Base-by-base conservation (phyloP, 92 coral and sea anemone species). In the Siderastrea radians region DNA sequence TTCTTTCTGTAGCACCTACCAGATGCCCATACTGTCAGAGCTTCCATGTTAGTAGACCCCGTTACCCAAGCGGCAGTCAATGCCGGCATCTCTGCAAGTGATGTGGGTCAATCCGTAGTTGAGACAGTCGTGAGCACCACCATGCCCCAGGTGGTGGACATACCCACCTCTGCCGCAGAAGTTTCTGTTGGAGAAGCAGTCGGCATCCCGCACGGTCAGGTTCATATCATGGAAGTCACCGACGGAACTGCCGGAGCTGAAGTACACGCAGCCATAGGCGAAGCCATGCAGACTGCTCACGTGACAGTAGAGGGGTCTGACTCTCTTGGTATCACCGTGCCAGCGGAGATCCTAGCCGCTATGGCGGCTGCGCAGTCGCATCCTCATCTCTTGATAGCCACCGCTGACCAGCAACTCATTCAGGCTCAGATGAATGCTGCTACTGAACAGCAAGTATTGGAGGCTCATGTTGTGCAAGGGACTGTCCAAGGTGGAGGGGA, bases 31-130 rank as follows among this genome's bases (percentile, higher is more conserved):
- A 10, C 63, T 1, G 87, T 84, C 26, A 63, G 80, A 19, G 80
- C 87, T 53, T 53, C 87, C 49, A 89, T 93, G 55, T 58, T 95
- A 14, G 93, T 95, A 6, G 98, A 95, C 75, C 96, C 98, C 38
- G 98, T 95, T 57, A 93, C 98, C 1, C 98, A 95, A 68, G 98
- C 98, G 9, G 98, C 98, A 63, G 98, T 95, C 84, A 95, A 82
- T 87, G 98, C 98, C 19, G 98, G 98, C 43, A 95, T 95, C 66
- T 93, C 98, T 49, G 96, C 96, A 14, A 88, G 88, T 68, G 96
- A 93, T 78, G 96, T 90, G 19, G 90, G 93, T 43, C 92, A 90
- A 61, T 94, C 91, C 12, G 94, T 95, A 6, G 98, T 95, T 53
- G 96, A 95, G 86, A 84, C 98, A 16, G 96, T 94, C 43, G 98